These are phyloP conservation scores for Perodicticus potto DNA, from an alignment of 2,797 vertebrate species.

Conservation along the genomic window DNA sequence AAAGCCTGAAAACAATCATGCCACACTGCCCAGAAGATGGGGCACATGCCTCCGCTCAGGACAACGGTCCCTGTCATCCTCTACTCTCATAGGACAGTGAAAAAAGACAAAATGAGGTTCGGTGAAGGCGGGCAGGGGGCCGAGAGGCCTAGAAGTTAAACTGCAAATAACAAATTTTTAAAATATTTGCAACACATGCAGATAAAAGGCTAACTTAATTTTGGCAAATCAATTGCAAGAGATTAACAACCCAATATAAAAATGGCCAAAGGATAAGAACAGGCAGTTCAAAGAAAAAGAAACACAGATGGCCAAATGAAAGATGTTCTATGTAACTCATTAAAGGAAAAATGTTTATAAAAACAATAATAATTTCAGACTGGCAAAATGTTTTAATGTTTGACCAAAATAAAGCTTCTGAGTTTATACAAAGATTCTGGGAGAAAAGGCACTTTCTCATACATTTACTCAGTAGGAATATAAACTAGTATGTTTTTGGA, in stretches of 20 bases:
- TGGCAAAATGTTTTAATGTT: conserved; percentile 30
- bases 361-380: not conserved
- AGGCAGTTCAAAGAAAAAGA: conserved; percentile 41
- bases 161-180: not conserved
- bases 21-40: not conserved
- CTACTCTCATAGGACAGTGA: not conserved
- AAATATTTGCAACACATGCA: not conserved
- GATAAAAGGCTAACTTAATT: conserved; percentile 53
- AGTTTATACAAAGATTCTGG: conserved; percentile 1
- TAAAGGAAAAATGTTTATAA: conserved; percentile 28
- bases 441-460: not conserved
- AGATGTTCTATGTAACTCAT: not conserved
- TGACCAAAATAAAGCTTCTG: conserved; percentile 31
- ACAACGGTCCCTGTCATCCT: not conserved
- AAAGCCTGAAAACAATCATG: not conserved
- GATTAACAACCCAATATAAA: conserved; percentile 46
- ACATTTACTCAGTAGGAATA: not conserved
- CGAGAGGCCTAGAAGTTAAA: not conserved
- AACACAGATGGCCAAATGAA: not conserved
- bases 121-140: not conserved
- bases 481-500: not conserved
- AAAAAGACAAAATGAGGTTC: not conserved
- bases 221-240: not conserved
- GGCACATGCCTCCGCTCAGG: no score
- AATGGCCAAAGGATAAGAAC: not conserved